Base-by-base conservation (phyloP, 2,113 vertebrate species). In the Danionella cerebrum region DNA sequence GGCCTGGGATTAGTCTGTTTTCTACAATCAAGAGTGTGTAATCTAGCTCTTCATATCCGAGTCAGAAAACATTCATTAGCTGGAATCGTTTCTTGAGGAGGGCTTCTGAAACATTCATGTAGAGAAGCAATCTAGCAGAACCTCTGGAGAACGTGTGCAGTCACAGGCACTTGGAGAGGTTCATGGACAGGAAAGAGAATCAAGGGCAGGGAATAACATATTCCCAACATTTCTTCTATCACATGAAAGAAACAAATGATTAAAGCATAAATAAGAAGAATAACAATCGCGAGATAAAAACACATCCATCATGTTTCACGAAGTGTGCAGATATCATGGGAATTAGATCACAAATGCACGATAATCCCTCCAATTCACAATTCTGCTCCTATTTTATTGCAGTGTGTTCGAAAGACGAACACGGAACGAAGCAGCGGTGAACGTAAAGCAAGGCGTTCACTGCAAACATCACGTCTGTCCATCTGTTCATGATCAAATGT, bases 11-110 rank as follows among this genome's bases (percentile, higher is more conserved):
- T 58, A 38, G 27, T 38, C n/a, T 18, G 47, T 59, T 50, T 70
- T 48, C 42, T 73, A 74, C 66, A 78, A 70, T 78, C 59, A 67
- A 39, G 14, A 19, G 36, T 63, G 70, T 21, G 27, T 66, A 53
- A 60, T 50, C 36, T 54, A 24, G 10, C 68, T 25, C 41, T 63
- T 9, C 25, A 52, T 24, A 25, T 66, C 69, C 69, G 41, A 75
- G 65, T 68, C 27, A 22, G 24, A 27, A 29, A 60, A 14, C 10
- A 33, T 6, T 35, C 27, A 31, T 29, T 16, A 9, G 24, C 27
- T 2, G 14, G 14, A 44, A 29, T 24, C 31, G 54, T n/a, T 14
- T 27, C 4, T 33, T 21, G 51, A 64, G 39, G 38, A 59, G 33
- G 29, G 14, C n/a, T n/a, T n/a, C 9, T 48, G 21, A 31, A 38